phyloP scores from a whole-genome alignment of 2,888 invertebrate genomes.

The Dasysyrphus albostriatus region DNA sequence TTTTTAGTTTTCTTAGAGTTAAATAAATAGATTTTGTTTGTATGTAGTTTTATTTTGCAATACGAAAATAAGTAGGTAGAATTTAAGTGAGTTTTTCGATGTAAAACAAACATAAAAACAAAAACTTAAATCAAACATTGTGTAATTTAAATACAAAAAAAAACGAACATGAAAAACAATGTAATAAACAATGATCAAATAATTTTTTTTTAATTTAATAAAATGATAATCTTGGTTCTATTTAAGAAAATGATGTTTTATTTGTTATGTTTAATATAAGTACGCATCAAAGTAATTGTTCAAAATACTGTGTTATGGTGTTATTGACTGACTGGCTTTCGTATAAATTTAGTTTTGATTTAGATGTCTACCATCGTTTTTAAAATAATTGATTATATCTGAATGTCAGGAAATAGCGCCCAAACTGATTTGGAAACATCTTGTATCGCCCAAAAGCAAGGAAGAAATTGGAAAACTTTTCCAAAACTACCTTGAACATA shows the following conservation, averaged over 20 bases:
- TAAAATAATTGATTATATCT: no score
- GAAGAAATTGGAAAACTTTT: no score
- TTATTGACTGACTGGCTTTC: no score
- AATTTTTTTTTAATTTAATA: constrained; percentile 66
- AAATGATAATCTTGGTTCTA: constrained; percentile 67
- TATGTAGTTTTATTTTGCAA: constrained; percentile 56
- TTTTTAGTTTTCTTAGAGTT: constrained; percentile 37
- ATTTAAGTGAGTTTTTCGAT: constrained; percentile 55
- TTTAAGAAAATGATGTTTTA: constrained; percentile 23
- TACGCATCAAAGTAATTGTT: no score
- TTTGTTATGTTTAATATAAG: background rate
- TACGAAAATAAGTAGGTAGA: constrained; percentile 60
- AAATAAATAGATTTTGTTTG: constrained; percentile 29
- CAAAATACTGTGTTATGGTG: no score
- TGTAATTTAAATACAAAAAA: constrained; percentile 60
- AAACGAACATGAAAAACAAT: constrained; percentile 39
- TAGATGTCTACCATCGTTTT: no score
- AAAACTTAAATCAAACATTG: constrained; percentile 38
- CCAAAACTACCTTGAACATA: no score
- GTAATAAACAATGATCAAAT: constrained; percentile 60
- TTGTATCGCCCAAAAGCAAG: no score
- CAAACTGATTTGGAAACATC: no score
- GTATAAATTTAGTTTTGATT: no score
- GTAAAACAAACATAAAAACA: constrained; percentile 56
- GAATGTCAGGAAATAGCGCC: no score